A percentile compares a stretch with the other conserved stretches of the same genome.
Evolutionary conservation across 2,888 invertebrate species (phyloP).

Genomic region (Drosophila anceps): DNA sequence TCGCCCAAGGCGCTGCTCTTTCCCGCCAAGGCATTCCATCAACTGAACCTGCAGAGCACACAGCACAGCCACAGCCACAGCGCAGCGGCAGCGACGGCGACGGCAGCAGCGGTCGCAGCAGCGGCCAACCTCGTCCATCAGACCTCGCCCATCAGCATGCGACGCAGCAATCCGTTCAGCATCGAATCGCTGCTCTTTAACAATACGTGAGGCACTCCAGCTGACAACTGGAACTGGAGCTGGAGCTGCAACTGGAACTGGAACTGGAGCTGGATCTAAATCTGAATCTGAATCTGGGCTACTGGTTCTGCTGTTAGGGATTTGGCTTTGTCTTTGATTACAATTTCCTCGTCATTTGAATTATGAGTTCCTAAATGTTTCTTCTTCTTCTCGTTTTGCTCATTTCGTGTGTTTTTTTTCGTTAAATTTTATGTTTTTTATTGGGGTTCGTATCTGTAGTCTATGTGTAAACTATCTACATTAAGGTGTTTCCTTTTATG

Average conservation of each 20-base stretch:
- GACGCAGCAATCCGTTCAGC: conserved; percentile 92
- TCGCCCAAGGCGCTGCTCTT: conserved; percentile 68
- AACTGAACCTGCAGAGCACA: conserved; percentile 75
- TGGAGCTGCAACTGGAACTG: conserved; percentile 4
- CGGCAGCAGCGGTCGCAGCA: conserved; percentile 72
- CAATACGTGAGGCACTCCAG: conserved; percentile 82
- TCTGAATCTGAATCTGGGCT: neutral
- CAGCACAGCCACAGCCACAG: conserved; percentile 60
- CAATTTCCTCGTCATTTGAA: conserved; percentile 54
- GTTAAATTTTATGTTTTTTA: neutral
- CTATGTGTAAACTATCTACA: conserved; percentile 17
- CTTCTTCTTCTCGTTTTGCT: neutral
- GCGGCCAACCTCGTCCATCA: conserved; percentile 81
- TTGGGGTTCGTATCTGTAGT: conserved; percentile 18
- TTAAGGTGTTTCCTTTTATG: conserved; percentile 6
- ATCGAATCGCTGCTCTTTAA: conserved; percentile 94
- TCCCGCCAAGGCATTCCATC: conserved; percentile 72
- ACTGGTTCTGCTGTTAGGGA: neutral
- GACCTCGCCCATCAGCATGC: conserved; percentile 87
- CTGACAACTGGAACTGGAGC: conserved; percentile 12
- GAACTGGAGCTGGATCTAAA: neutral
- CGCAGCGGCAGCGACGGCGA: conserved; percentile 62
- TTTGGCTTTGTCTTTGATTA: conserved; percentile 10
- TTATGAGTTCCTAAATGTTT: conserved; percentile 58
- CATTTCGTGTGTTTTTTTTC: neutral